These are phyloP conservation scores for Lasiommata megera DNA, from an alignment of 2,888 invertebrate genomes.

Conservation along the genomic window DNA sequence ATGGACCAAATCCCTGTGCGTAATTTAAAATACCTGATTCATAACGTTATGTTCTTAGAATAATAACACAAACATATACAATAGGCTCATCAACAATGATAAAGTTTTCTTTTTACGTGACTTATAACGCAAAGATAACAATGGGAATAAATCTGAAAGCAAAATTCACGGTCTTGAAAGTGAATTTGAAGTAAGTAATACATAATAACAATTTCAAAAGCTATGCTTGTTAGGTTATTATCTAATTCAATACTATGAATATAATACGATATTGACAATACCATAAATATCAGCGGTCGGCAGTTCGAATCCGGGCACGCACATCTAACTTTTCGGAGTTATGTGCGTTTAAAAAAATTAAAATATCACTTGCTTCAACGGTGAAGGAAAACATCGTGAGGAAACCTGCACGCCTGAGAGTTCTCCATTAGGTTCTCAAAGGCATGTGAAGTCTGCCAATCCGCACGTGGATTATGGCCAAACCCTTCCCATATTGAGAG, in stretches of 20 bases:
- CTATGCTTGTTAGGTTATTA: constrained; percentile 10
- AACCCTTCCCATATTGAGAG: too few species aligned
- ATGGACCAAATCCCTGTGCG: not conserved
- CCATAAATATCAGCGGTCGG: too few species aligned
- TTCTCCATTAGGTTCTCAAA: too few species aligned
- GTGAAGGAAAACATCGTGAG: too few species aligned
- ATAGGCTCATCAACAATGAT: not conserved
- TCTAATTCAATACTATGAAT: not conserved
- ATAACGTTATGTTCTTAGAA: not conserved
- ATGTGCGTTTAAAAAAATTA: too few species aligned
- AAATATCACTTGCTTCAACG: too few species aligned
- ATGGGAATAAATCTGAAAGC: constrained; percentile 48
- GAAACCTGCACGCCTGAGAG: too few species aligned
- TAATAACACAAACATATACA: not conserved
- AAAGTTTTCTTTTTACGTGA: not conserved
- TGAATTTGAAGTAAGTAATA: constrained; percentile 40
- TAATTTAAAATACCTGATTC: not conserved
- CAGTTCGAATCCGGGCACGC: too few species aligned
- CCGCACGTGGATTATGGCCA: too few species aligned
- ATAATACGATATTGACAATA: too few species aligned
- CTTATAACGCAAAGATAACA: not conserved
- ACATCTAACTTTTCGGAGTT: too few species aligned
- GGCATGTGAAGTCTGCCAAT: too few species aligned
- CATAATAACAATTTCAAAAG: constrained; percentile 18
- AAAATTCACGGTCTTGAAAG: constrained; percentile 73